phyloP scores from a whole-genome alignment of 2,797 vertebrate species.

The Syngnathus acus region DNA sequence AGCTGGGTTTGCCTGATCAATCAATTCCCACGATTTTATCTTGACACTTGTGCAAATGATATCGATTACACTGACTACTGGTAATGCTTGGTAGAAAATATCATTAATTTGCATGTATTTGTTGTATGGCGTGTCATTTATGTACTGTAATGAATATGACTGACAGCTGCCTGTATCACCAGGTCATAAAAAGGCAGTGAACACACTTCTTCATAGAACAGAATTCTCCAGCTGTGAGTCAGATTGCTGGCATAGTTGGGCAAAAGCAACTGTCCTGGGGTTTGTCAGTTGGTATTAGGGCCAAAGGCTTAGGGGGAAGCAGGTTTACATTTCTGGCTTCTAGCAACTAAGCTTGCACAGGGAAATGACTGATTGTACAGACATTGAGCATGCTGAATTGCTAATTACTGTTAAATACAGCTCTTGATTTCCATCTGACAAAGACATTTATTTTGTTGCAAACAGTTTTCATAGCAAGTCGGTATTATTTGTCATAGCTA shows the following conservation, averaged over 20 bases:
- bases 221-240: conserved; percentile 56
- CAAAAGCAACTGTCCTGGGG: conserved; percentile 54
- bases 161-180: conserved; percentile 25
- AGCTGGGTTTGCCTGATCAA: conserved; percentile 31
- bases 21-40: conserved; percentile 43
- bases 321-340: conserved; percentile 30
- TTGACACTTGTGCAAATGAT: conserved; percentile 44
- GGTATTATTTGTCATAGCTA: not conserved
- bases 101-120: conserved; percentile 18
- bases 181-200: conserved; percentile 21
- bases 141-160: conserved; percentile 10
- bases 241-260: conserved; percentile 45
- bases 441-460: not conserved
- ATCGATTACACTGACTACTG: conserved; percentile 41
- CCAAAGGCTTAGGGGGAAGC: conserved; percentile 13
- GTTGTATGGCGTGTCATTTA: conserved; percentile 1
- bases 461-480: not conserved
- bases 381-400: not conserved
- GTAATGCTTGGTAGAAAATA: conserved; percentile 14
- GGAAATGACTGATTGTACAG: conserved; percentile 1
- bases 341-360: conserved; percentile 25
- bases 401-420: not conserved
- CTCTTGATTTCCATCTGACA: not conserved
- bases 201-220: conserved; percentile 31
- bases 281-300: conserved; percentile 25